Conservation (phyloP, 1,140 invertebrate genomes). For the Scylla paramamosain region DNA sequence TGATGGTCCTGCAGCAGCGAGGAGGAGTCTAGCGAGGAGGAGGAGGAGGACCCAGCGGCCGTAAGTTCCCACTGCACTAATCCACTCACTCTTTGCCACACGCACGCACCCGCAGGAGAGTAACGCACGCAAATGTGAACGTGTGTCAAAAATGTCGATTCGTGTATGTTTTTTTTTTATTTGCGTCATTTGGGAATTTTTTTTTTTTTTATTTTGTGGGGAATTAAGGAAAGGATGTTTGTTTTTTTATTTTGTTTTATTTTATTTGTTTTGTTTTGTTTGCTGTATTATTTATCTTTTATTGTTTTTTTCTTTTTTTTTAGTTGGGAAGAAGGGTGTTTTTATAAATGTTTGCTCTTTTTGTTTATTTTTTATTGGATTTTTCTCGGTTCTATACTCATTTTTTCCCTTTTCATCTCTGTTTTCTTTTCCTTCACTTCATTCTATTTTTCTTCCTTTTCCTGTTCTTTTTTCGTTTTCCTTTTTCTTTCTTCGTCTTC, state of each 20-base stretch:
- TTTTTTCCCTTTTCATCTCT: not conserved
- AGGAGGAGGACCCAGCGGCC: conserved; percentile 66
- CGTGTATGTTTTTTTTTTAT: too few species aligned
- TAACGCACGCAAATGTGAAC: too few species aligned
- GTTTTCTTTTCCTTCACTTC: not conserved
- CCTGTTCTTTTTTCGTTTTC: not conserved
- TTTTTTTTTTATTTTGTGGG: too few species aligned
- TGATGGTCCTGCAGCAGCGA: conserved; percentile 66
- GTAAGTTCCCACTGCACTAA: conserved; percentile 59
- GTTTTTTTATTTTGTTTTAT: too few species aligned
- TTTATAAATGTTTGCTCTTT: not conserved
- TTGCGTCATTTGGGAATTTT: too few species aligned
- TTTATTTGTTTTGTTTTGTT: too few species aligned
- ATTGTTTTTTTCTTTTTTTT: not conserved
- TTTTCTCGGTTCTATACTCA: not conserved
- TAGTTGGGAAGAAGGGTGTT: not conserved
- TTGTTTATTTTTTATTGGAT: not conserved
- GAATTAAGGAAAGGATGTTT: not conserved
- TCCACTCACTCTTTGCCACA: conserved; percentile 44
- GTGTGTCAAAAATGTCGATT: too few species aligned
- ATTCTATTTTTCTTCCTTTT: not conserved
- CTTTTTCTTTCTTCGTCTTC: not conserved
- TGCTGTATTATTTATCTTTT: not conserved
- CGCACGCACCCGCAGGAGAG: not conserved
- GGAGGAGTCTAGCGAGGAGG: conserved; percentile 68